Percentiles rank a stretch among this genome's conserved stretches.
These are phyloP conservation scores for Astyanax mexicanus DNA, from an alignment of 2,797 vertebrate species.

Conservation along the genomic window DNA sequence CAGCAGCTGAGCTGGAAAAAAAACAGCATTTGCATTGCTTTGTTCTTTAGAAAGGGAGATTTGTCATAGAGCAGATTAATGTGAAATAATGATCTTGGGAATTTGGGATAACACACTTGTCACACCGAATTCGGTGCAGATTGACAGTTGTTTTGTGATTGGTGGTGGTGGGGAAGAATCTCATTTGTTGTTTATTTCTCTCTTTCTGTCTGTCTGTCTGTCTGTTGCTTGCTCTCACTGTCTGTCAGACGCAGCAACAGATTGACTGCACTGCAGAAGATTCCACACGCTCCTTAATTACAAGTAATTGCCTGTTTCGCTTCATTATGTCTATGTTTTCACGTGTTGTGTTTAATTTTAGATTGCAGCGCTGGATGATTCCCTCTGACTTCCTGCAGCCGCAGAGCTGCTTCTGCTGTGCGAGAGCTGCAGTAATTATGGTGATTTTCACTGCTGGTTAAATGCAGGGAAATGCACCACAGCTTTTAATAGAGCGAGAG, in stretches of 20 bases:
- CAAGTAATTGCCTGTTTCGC: slow-evolving; percentile 75
- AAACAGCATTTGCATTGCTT: slow-evolving; percentile 46
- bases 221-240: slow-evolving; percentile 6
- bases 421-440: slow-evolving; percentile 72
- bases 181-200: slow-evolving; percentile 8
- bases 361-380: slow-evolving; percentile 71
- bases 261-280: slow-evolving; percentile 65
- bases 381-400: slow-evolving; percentile 51
- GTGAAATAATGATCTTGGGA: slow-evolving; percentile 63
- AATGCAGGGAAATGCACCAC: slow-evolving; percentile 62
- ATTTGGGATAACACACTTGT: slow-evolving; percentile 32
- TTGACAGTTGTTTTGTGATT: slow-evolving; percentile 46
- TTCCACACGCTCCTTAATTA: slow-evolving; percentile 72
- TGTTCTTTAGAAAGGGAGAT: slow-evolving; percentile 61
- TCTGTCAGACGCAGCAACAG: slow-evolving; percentile 43
- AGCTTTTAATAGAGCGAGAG: slow-evolving; percentile 62
- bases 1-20: slow-evolving; percentile 59
- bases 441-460: slow-evolving; percentile 71
- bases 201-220: slow-evolving; percentile 38
- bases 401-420: slow-evolving; percentile 62
- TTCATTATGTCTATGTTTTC: slow-evolving; percentile 71
- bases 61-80: slow-evolving; percentile 67
- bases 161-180: not conserved
- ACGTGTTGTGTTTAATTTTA: slow-evolving; percentile 78
- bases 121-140: slow-evolving; percentile 45